A percentile compares a stretch with the other conserved stretches of the same genome.
Conservation (phyloP, 2,113 vertebrate species). For the Mohoua ochrocephala region DNA sequence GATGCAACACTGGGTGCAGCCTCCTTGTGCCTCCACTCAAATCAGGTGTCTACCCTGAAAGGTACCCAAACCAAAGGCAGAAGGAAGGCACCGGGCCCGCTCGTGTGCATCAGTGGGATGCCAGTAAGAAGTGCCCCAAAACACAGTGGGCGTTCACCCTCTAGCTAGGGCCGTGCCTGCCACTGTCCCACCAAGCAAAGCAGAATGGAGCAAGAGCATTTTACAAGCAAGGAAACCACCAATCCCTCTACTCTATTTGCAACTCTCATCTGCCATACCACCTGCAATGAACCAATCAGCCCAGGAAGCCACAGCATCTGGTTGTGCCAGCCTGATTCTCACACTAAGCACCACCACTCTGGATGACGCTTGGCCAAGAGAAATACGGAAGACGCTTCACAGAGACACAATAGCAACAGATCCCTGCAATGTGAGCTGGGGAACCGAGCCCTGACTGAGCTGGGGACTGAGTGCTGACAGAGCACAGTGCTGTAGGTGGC, state of each 20-base stretch:
- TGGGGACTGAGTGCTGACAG: not conserved
- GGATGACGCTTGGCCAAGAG: not conserved
- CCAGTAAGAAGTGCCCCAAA: not conserved
- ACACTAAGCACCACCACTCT: not conserved
- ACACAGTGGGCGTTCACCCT: not conserved
- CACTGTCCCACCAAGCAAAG: not conserved
- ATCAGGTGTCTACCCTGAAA: not conserved
- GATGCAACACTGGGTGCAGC: not conserved
- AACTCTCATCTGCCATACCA: not conserved
- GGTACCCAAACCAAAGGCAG: not conserved
- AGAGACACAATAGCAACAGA: not conserved
- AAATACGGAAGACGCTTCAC: not conserved
- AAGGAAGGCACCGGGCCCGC: not conserved
- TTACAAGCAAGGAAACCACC: not conserved
- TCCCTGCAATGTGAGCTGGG: not conserved
- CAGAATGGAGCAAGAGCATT: not conserved
- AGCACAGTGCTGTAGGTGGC: not conserved
- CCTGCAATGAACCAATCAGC: accelerated
- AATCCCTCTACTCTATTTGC: not conserved
- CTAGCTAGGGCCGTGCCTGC: not conserved
- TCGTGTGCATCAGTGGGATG: not conserved
- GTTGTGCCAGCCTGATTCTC: not conserved
- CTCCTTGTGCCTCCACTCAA: not conserved
- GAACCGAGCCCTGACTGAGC: not conserved
- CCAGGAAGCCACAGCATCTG: not conserved